Base-by-base conservation (phyloP, 2,888 invertebrate species). In the Trichogramma evanescens region DNA sequence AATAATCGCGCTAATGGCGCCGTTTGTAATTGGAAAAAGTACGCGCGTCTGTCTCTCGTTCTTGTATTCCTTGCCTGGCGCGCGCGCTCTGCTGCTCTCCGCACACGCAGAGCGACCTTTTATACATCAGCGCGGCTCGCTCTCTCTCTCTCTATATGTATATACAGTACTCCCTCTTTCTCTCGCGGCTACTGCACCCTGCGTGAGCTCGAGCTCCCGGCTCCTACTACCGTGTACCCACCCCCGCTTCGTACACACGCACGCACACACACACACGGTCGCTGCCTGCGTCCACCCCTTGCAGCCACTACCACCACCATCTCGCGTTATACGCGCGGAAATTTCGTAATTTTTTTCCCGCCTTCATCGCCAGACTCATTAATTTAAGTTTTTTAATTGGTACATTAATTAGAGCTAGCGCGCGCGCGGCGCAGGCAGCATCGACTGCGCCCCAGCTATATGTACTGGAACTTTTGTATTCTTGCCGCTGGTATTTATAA, bases 11-110 rank as follows among this genome's bases (percentile, higher is more conserved):
- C 66, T 71, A 72, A 73, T 72, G 72, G 71, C 71, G 71, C 68
- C 71, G 68, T 70, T 72, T 71, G 70, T 72, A 73, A 74, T 72
- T 72, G 73, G 71, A 73, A 72, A 73, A 73, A 68, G 70, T 72
- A 26, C 26, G 26, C 13, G 13, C 26, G 26, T 69, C 66, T 65
- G 42, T 10, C 42, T 56, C 46, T 61, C 55, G 59, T 59, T 58
- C 61, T 51, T 56, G 49, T 26, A 50, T 52, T 57, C 46, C 63
- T 59, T 38, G 41, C 39, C 46, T 26, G 26, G 26, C 26, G 26
- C 26, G 26, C 26, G 1, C 3, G 3, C 13, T 13, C 26, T 26
- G 26, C 26, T 26, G 26, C 26, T 26, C 26, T 26, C 26, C 9
- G 58, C 57, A 49, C 62, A 50, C 59, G 52, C 50, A 57, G 50